phyloP scores from a whole-genome alignment of 2,888 invertebrate genomes.

The Anarsia innoxiella region DNA sequence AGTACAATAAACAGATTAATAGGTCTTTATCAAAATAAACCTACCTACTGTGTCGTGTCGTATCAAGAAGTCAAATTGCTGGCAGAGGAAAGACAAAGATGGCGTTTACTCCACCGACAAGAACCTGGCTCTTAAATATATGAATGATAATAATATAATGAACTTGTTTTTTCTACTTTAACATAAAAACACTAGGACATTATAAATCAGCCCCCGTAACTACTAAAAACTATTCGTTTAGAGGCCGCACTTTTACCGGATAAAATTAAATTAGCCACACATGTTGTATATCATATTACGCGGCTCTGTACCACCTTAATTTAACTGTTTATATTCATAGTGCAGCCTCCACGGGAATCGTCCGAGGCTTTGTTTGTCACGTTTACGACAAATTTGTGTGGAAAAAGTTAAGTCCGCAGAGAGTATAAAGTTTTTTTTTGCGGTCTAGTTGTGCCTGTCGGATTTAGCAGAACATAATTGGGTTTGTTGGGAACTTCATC shows the following conservation, averaged over 20 bases:
- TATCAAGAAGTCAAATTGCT: too few relatives aligned
- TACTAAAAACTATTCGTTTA: constrained; percentile 28
- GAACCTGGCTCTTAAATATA: too few relatives aligned
- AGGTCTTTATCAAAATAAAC: too few relatives aligned
- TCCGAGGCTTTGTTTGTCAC: constrained; percentile 50
- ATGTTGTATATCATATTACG: constrained; percentile 55
- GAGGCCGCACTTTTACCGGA: constrained; percentile 36
- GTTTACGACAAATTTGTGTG: constrained; percentile 50
- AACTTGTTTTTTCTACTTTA: too few relatives aligned
- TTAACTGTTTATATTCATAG: constrained; percentile 71
- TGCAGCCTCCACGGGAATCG: constrained; percentile 42
- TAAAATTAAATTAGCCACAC: constrained; percentile 61
- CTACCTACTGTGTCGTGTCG: too few relatives aligned
- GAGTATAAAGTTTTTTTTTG: constrained; percentile 4
- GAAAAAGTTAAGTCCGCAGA: constrained; percentile 40
- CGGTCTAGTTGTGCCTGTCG: not conserved
- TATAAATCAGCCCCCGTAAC: too few relatives aligned
- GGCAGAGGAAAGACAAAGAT: too few relatives aligned
- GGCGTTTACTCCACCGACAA: too few relatives aligned
- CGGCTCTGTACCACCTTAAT: constrained; percentile 46
- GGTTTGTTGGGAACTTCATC: not conserved
- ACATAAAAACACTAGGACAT: too few relatives aligned
- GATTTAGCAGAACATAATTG: not conserved
- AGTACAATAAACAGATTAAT: too few relatives aligned
- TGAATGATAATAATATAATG: too few relatives aligned